Evolutionary conservation across 2,113 vertebrate genomes (phyloP).

Genomic region (Saiga tatarica): DNA sequence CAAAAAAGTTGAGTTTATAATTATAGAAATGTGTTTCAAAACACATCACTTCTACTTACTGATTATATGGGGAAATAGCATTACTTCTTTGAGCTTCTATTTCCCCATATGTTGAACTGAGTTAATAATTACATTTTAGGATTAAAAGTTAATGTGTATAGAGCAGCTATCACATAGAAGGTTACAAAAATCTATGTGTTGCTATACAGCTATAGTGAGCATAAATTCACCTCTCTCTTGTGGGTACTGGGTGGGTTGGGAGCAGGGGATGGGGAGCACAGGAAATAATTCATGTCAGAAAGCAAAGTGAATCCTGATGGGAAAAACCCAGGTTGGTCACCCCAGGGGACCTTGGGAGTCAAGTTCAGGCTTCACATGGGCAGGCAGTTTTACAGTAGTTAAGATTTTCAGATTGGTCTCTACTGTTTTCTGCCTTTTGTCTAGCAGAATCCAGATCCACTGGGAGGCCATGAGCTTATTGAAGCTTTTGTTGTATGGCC

Average conservation of each 20-base stretch:
- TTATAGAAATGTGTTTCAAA: neutral
- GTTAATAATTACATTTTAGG: neutral
- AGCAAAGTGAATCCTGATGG: neutral
- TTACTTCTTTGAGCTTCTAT: neutral
- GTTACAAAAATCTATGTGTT: neutral
- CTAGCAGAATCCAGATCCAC: neutral
- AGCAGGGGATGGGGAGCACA: neutral
- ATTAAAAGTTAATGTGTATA: neutral
- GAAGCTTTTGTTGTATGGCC: neutral
- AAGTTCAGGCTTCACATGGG: neutral
- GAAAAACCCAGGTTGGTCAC: neutral
- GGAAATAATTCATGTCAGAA: neutral
- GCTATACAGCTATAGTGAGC: neutral
- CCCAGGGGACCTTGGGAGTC: neutral
- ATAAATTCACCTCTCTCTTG: neutral
- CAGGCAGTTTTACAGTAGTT: neutral
- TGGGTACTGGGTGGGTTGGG: neutral
- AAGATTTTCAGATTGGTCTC: neutral
- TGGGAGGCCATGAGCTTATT: neutral
- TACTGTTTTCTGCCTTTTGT: neutral
- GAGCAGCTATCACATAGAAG: neutral
- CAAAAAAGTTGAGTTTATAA: neutral
- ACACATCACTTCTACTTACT: neutral
- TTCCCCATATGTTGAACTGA: neutral
- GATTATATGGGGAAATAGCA: neutral